Conservation (phyloP, 1,140 invertebrate species). For the Bombus breviceps region DNA sequence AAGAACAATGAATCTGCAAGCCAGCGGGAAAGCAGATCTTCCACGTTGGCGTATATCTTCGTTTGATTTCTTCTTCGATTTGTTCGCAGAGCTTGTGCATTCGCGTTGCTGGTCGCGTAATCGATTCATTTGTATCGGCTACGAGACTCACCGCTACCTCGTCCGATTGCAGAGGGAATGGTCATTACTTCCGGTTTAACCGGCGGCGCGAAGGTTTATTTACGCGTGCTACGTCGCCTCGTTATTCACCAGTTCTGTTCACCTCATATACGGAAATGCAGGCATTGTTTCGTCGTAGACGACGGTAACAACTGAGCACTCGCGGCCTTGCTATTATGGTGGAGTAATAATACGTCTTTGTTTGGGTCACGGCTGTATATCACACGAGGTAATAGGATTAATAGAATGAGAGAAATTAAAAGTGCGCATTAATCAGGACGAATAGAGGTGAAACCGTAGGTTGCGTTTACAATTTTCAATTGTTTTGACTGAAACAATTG, state of each 20-base stretch:
- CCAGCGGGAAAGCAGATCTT: neutral
- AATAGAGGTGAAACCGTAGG: neutral
- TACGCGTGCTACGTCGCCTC: neutral
- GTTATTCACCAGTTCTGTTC: neutral
- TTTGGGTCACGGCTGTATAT: neutral
- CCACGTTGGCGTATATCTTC: neutral
- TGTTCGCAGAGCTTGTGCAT: neutral
- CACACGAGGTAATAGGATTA: neutral
- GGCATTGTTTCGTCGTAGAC: slow-evolving; percentile 12
- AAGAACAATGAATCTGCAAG: neutral
- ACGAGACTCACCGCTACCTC: neutral
- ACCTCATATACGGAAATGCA: neutral
- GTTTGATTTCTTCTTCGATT: slow-evolving; percentile 9
- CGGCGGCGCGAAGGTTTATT: neutral
- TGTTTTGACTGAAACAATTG: neutral
- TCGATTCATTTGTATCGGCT: slow-evolving; percentile 31
- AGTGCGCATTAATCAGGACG: neutral
- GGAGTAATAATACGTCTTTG: slow-evolving; percentile 18
- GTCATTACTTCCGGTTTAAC: slow-evolving; percentile 2
- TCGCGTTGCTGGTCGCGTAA: neutral
- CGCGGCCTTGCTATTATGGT: neutral
- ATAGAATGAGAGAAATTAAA: neutral
- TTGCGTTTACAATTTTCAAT: neutral
- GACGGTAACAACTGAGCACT: slow-evolving; percentile 11
- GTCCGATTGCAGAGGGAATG: neutral